phyloP scores from a whole-genome alignment of 1,140 invertebrate genomes.

The Chlorops oryzae region DNA sequence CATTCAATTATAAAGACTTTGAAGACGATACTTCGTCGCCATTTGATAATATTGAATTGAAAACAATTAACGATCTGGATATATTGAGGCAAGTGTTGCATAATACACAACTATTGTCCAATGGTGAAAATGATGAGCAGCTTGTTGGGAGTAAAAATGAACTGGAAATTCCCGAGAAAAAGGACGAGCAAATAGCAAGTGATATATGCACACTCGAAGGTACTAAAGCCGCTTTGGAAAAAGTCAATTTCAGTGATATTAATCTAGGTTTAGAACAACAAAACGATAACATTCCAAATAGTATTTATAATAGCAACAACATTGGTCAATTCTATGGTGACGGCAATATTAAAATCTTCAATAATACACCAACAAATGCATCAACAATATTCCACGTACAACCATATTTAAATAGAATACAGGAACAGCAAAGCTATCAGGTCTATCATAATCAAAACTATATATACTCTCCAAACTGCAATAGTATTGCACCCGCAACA shows the following conservation, averaged over 20 bases:
- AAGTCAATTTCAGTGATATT: slow-evolving; percentile 3
- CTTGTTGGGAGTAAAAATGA: neutral
- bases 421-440: slow-evolving; percentile 3
- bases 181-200: neutral
- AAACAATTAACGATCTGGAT: slow-evolving; percentile 85
- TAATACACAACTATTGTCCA: slow-evolving; percentile 32
- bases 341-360: too few relatives aligned
- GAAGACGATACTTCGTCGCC: slow-evolving; percentile 83
- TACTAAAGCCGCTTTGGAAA: slow-evolving; percentile 1
- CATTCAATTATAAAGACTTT: slow-evolving; percentile 70
- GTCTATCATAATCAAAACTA: neutral
- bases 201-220: neutral
- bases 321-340: neutral
- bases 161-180: neutral
- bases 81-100: slow-evolving; percentile 68
- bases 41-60: slow-evolving; percentile 84
- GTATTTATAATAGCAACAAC: neutral
- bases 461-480: neutral
- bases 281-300: slow-evolving; percentile 9
- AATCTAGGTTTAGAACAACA: neutral
- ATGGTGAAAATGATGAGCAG: neutral
- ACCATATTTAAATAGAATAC: neutral
- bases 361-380: neutral
- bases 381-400: neutral
- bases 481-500: slow-evolving; percentile 8